A percentile compares a stretch with the other conserved stretches of the same genome.
phyloP scores from a whole-genome alignment of 2,113 vertebrate species.

The Bubo blakistoni region DNA sequence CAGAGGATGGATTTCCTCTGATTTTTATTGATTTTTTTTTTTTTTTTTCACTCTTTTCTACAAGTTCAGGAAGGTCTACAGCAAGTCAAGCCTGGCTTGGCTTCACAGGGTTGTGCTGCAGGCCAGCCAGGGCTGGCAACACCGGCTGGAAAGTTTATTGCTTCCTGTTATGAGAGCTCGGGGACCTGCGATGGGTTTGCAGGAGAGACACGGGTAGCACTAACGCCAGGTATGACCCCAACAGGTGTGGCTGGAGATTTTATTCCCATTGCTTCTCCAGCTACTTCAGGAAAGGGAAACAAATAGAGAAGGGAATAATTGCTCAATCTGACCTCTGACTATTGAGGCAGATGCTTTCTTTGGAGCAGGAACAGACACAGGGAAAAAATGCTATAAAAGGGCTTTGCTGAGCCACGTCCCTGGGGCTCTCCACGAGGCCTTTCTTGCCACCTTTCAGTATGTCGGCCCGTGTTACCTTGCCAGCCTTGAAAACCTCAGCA shows the following conservation, averaged over 20 bases:
- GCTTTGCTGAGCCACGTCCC: not conserved
- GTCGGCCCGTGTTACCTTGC: not conserved
- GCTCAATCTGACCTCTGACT: not conserved
- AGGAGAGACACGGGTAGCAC: not conserved
- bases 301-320: slow-evolving; percentile 20
- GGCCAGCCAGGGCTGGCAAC: not conserved
- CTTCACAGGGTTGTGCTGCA: not conserved
- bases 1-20: slow-evolving; percentile 3
- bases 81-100: not conserved
- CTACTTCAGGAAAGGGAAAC: slow-evolving; percentile 58
- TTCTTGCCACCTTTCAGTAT: not conserved
- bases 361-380: slow-evolving; percentile 38
- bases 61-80: not conserved
- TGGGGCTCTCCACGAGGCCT: fast-evolving
- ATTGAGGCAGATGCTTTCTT: slow-evolving; percentile 32
- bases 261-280: not conserved
- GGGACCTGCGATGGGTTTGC: not conserved
- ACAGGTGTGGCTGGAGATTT: not conserved
- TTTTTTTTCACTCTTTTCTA: not conserved
- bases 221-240: not conserved
- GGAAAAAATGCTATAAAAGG: not conserved
- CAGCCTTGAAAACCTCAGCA: not conserved
- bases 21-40: not conserved
- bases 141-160: slow-evolving; percentile 17
- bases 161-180: slow-evolving; percentile 55